Base-by-base conservation (phyloP, 2,113 vertebrate genomes). In the Sigmodon hispidus region DNA sequence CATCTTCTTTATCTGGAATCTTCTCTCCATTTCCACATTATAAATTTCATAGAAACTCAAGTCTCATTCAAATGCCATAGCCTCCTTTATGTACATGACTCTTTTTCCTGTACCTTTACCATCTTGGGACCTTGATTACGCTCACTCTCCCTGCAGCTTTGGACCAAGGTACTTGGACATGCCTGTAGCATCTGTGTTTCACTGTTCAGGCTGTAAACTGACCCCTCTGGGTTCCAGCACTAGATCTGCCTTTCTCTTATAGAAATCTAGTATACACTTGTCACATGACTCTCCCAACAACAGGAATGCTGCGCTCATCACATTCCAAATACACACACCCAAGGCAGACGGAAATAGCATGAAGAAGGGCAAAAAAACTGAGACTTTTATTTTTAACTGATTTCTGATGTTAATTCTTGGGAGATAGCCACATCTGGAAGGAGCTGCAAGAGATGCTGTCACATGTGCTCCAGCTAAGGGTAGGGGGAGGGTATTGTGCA, bases 331-430 rank as follows among this genome's bases (percentile, higher is more conserved):
- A 40, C 21, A 50, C 59, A 73, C 36, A 76, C 65, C 63, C 24
- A 21, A 5, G 7, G 55, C 22, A 85, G 79, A 57, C 7, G 87
- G 55, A n/a, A 95, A 91, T 55, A 84, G 43, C 45, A 8, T 0
- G 55, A 90, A 48, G n/a, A 13, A 61, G 31, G 40, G 16, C 26
- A 45, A 16, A 5, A 40, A 15, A 83, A 72, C 80, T 48, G 43
- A 7, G 0, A 29, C 36, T 59, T 77, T 94, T 24, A 87, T 88
- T 89, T 92, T 84, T 67, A 95, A 55, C 79, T 69, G 11, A 11
- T 69, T 90, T 94, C 76, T 13, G 17, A 48, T 12, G 16, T 79
- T 79, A 8, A 52, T 90, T 87, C 83, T 67, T 85, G 12, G 12
- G 40, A 50, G 80, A 29, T 7, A 17, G 40, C 55, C 61, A 59